phyloP scores from a whole-genome alignment of 1,140 invertebrate species.

The Listronotus oregonensis region DNA sequence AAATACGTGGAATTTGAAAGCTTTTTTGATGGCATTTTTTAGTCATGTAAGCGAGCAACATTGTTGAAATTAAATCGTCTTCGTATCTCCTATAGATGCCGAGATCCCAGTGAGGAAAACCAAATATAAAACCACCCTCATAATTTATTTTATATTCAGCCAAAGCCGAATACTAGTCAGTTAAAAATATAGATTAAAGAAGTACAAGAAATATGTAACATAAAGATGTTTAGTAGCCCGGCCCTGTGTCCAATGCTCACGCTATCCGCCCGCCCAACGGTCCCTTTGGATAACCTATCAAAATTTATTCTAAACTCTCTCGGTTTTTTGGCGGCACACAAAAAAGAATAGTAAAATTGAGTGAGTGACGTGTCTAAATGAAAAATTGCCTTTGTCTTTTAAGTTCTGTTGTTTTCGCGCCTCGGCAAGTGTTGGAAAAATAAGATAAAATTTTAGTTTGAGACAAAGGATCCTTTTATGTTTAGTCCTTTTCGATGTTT shows the following conservation, averaged over 20 bases:
- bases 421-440: conserved; percentile 27
- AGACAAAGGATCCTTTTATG: conserved; percentile 27
- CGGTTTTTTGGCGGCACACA: conserved; percentile 12
- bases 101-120: no score
- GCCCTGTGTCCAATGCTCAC: neutral
- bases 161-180: no score
- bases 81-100: no score
- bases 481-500: conserved; percentile 14
- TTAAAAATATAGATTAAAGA: no score
- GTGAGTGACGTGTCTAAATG: conserved; percentile 32
- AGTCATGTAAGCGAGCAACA: no score
- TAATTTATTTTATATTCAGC: no score
- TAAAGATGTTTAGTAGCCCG: neutral
- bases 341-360: conserved; percentile 38
- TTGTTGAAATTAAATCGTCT: no score
- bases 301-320: conserved; percentile 22
- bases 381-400: conserved; percentile 36
- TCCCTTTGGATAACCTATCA: conserved; percentile 18
- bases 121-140: no score
- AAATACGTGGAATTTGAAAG: no score
- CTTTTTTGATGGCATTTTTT: no score
- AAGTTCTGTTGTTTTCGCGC: conserved; percentile 36
- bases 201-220: no score
- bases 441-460: conserved; percentile 36
- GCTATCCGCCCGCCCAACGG: neutral